Base-by-base conservation (phyloP, 2,797 vertebrate genomes). In the Eulemur albifrons region DNA sequence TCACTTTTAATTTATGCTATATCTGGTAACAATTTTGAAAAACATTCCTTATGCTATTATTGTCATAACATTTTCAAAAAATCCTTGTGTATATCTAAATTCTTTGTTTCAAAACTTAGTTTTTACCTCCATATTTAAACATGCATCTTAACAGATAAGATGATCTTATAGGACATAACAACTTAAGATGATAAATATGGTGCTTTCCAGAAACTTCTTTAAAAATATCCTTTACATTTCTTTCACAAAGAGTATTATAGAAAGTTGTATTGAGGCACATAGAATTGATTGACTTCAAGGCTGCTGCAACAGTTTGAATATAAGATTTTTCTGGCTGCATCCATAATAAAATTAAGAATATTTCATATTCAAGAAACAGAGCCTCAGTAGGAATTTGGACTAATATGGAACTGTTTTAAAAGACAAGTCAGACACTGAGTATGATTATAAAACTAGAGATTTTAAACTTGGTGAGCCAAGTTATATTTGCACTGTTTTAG, bases 1-100 rank as follows among this genome's bases (percentile, higher is more conserved):
- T 90, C 17, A 87, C 1, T 90, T 95, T 90, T 94, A 21, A 63
- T 94, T 84, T 88, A 85, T 67, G 79, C 4, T 89, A 77, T 94
- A 67, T 50, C 54, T 69, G 45, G 14, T 57, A 67, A 43, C 3
- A 20, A 57, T 69, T 82, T 65, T 69, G 43, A 48, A 88, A 94
- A 88, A 48, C 5, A 65, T 21, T 0, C 14, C 15, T 30, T 50
- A 48, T 63, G 9, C 32, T 57, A 14, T 90, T 90, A n/a, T 73
- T 81, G 21, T 77, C 75, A 50, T 11, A 27, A 32, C 4, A 18
- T 54, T 69, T 92, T 85, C 38, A 90, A 15, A 87, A 94, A 86
- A 82, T 52, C 2, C 32, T 4, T 94, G 69, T 86, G 7, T 59
- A 14, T 69, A n/a, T 38, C 32, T 73, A 72, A 87, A 72, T 63